Evolutionary conservation across 2,113 vertebrate species (phyloP).

Genomic region (Desmodus rotundus): DNA sequence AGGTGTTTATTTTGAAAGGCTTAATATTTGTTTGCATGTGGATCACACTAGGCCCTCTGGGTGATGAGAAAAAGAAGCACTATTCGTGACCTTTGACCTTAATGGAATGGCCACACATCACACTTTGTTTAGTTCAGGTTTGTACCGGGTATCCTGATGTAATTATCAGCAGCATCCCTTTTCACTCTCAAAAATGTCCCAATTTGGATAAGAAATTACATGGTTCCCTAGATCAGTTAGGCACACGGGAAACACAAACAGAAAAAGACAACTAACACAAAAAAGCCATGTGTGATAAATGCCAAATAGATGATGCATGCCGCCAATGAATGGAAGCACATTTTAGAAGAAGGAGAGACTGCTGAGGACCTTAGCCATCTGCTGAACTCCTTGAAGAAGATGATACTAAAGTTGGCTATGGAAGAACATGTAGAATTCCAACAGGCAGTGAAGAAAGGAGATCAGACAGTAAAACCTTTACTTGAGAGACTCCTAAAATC

Average conservation of each 20-base stretch:
- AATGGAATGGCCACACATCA: neutral
- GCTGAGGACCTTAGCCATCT: neutral
- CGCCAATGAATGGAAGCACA: neutral
- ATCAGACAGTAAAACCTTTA: neutral
- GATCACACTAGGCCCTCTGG: neutral
- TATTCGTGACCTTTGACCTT: neutral
- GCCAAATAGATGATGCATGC: neutral
- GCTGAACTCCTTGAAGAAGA: neutral
- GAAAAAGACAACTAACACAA: neutral
- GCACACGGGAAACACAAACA: neutral
- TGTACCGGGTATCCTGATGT: neutral
- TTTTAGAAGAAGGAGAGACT: neutral
- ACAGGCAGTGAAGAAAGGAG: neutral
- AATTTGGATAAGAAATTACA: neutral
- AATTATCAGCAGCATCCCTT: neutral
- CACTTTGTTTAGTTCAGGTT: neutral
- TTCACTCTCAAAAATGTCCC: neutral
- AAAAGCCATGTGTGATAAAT: neutral
- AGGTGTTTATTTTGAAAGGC: slow-evolving; percentile 13
- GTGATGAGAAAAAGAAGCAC: neutral
- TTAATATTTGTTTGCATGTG: neutral
- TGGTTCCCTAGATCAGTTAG: neutral
- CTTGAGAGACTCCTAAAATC: neutral
- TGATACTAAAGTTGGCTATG: neutral
- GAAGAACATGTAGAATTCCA: neutral